Conservation (phyloP, 1,140 invertebrate species). For the Caenorhabditis inopinata region DNA sequence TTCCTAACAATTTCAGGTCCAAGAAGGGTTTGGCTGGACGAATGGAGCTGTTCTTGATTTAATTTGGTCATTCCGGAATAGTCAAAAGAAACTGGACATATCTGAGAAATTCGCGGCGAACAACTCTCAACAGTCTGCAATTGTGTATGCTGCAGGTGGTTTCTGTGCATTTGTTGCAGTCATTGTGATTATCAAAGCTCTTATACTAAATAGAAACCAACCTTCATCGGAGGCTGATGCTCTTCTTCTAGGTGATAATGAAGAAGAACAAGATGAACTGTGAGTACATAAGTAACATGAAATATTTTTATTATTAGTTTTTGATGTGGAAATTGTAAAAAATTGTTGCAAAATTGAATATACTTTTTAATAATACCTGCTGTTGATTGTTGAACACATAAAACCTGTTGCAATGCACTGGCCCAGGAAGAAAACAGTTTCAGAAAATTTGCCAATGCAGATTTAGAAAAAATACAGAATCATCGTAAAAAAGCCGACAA, state of each 20-base stretch:
- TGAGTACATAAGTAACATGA: no score
- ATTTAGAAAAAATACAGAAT: no score
- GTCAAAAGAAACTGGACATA: not conserved
- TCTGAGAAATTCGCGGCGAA: not conserved
- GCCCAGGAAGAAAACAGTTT: no score
- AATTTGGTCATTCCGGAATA: constrained; percentile 65
- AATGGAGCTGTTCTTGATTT: constrained; percentile 83
- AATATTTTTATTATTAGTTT: no score
- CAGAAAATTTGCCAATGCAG: no score
- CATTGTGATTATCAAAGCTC: not conserved
- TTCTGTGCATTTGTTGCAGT: not conserved
- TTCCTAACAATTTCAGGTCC: not conserved
- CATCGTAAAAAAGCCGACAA: no score
- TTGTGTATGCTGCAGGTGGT: not conserved
- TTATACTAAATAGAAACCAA: not conserved
- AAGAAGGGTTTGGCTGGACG: constrained; percentile 85
- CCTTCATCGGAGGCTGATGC: not conserved
- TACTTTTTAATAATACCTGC: no score
- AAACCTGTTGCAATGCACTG: no score
- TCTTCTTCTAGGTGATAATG: not conserved
- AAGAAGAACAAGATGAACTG: not conserved
- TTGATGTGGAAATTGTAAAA: no score
- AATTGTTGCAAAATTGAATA: no score
- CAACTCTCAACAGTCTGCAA: not conserved
- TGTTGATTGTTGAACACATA: no score